A percentile compares a stretch with the other conserved stretches of the same genome.
These are phyloP conservation scores for Dyspetes luteomarginatus DNA, from an alignment of 2,888 invertebrate genomes.

Conservation along the genomic window DNA sequence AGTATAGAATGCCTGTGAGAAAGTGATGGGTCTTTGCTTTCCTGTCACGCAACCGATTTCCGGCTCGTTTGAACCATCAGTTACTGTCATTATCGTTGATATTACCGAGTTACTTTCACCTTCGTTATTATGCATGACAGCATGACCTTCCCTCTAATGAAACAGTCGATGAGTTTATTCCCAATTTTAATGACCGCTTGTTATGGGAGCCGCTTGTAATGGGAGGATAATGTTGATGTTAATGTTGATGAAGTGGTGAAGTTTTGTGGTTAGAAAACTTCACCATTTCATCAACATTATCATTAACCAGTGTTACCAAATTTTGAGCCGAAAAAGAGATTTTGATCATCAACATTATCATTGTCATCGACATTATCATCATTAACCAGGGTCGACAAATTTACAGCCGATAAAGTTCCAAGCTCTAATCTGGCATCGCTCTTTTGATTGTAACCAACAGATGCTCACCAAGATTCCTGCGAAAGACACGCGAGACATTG, in stretches of 20 bases:
- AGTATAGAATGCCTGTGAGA: too few species aligned
- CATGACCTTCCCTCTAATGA: neutral
- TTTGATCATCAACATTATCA: too few species aligned
- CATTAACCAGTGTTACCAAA: too few species aligned
- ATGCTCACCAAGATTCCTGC: slow-evolving; percentile 88
- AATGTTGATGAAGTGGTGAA: too few species aligned
- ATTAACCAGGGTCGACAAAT: neutral
- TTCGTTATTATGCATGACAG: slow-evolving; percentile 5
- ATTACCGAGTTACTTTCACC: slow-evolving; percentile 15
- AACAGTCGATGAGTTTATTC: slow-evolving; percentile 17
- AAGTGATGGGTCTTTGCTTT: neutral
- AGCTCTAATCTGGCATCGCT: slow-evolving; percentile 2
- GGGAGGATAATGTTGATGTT: too few species aligned
- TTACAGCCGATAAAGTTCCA: neutral
- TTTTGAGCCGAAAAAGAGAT: too few species aligned
- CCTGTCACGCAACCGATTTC: slow-evolving; percentile 19
- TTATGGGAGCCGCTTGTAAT: too few species aligned
- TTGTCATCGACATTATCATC: too few species aligned
- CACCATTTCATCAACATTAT: too few species aligned
- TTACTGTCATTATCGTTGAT: slow-evolving; percentile 36
- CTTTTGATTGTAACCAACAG: slow-evolving; percentile 66
- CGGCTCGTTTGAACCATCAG: slow-evolving; percentile 18
- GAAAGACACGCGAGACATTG: slow-evolving; percentile 83
- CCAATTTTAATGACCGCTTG: slow-evolving; percentile 16
- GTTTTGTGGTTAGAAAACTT: too few species aligned